A percentile compares a stretch with the other conserved stretches of the same genome.
These are phyloP conservation scores for Bergia puertoricense DNA, from an alignment of 92 coral and sea anemone species.

Conservation along the genomic window DNA sequence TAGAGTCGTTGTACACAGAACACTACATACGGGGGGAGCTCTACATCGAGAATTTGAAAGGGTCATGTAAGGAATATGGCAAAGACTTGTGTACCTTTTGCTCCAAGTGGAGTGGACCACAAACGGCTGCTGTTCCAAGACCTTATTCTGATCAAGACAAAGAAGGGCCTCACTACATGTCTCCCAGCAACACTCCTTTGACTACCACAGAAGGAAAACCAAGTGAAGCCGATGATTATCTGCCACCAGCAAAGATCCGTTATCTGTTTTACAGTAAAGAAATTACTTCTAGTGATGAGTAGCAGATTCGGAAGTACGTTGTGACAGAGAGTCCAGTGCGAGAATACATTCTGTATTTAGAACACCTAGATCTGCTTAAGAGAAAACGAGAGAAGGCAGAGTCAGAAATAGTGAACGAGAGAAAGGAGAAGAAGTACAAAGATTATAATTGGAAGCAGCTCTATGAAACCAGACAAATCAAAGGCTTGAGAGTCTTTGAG, in stretches of 20 bases:
- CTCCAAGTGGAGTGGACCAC: constrained; percentile 59
- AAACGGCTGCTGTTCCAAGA: constrained; percentile 48
- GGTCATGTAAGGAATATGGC: constrained; percentile 44
- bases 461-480: constrained; percentile 45
- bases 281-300: constrained; percentile 44
- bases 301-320: constrained; percentile 48
- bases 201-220: constrained; percentile 28
- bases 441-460: constrained; percentile 55
- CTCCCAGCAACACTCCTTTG: constrained; percentile 54
- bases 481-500: constrained; percentile 56
- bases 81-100: constrained; percentile 51
- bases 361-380: constrained; percentile 50
- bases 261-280: constrained; percentile 28
- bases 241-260: constrained; percentile 55
- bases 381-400: constrained; percentile 51
- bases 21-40: constrained; percentile 62
- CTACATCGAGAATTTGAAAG: constrained; percentile 59
- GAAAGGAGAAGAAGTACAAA: constrained; percentile 49
- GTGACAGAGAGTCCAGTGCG: constrained; percentile 46
- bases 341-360: constrained; percentile 48
- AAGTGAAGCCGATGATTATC: constrained; percentile 56
- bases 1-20: constrained; percentile 35
- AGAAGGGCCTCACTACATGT: constrained; percentile 52
- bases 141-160: constrained; percentile 56
- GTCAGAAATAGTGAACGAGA: constrained; percentile 44